Evolutionary conservation across 2,113 vertebrate species (phyloP).

Genomic region (Chauna torquata): DNA sequence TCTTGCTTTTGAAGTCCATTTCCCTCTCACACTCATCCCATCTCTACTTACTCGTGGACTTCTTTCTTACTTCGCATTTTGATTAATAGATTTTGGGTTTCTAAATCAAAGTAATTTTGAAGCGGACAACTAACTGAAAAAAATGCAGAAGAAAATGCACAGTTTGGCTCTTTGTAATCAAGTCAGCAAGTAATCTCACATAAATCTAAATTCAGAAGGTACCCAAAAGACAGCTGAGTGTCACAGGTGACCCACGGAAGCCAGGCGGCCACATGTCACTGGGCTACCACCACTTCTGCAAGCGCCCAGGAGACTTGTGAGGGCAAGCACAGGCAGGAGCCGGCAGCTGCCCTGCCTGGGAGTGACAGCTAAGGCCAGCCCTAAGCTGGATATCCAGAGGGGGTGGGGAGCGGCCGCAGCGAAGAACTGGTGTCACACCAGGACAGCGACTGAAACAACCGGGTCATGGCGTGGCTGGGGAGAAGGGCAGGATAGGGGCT

Average conservation of each 20-base stretch:
- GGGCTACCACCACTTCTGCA: neutral
- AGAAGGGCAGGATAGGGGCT: neutral
- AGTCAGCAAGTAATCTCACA: neutral
- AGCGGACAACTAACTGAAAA: neutral
- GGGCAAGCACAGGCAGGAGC: neutral
- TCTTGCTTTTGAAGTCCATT: neutral
- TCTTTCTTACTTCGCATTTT: neutral
- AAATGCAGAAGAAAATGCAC: neutral
- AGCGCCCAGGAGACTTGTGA: neutral
- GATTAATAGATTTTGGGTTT: neutral
- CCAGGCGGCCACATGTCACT: neutral
- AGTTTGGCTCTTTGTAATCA: neutral
- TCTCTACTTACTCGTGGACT: neutral
- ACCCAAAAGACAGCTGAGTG: neutral
- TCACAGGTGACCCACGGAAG: neutral
- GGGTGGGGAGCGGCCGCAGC: neutral
- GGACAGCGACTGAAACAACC: neutral
- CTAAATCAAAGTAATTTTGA: neutral
- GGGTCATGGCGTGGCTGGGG: neutral
- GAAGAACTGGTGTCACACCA: neutral
- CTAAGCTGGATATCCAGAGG: slow-evolving; percentile 10
- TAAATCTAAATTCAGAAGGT: neutral
- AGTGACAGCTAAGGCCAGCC: neutral
- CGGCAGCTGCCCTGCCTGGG: neutral
- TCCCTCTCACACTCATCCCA: neutral